Conservation (phyloP, 2,888 invertebrate genomes). For the Acheta domesticus region DNA sequence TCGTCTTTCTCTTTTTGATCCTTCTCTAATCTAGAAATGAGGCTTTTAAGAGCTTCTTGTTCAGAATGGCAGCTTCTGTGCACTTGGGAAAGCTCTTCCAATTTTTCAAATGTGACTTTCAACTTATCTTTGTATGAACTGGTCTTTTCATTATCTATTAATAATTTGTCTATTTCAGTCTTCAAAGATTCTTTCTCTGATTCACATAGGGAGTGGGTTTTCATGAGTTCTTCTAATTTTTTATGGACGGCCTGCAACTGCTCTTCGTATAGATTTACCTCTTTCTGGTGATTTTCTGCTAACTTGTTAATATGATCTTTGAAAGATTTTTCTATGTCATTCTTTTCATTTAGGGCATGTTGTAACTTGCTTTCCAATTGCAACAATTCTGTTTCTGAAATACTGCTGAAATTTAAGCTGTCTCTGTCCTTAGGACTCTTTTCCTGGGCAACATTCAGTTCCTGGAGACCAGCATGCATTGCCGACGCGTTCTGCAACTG, state of each 20-base stretch:
- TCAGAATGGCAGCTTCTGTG: no score
- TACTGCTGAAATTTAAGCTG: neutral
- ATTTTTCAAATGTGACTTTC: no score
- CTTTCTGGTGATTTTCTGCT: neutral
- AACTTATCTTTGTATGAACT: no score
- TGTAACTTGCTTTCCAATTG: conserved; percentile 5
- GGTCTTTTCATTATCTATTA: neutral
- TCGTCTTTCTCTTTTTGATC: no score
- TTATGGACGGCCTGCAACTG: neutral
- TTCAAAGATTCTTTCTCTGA: neutral
- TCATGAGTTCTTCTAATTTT: neutral
- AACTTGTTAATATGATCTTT: neutral
- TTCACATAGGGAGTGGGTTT: neutral
- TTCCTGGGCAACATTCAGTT: neutral
- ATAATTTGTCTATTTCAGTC: neutral
- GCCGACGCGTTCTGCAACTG: neutral
- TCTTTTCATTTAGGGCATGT: neutral
- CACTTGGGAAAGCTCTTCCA: no score
- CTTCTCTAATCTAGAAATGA: no score
- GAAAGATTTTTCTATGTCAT: conserved; percentile 7
- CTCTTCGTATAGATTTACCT: neutral
- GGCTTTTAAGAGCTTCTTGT: no score
- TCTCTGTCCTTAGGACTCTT: neutral
- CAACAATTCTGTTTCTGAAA: conserved; percentile 1
- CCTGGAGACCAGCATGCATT: neutral